Conservation (phyloP, 2,797 vertebrate species). For the Spondyliosoma cantharus region DNA sequence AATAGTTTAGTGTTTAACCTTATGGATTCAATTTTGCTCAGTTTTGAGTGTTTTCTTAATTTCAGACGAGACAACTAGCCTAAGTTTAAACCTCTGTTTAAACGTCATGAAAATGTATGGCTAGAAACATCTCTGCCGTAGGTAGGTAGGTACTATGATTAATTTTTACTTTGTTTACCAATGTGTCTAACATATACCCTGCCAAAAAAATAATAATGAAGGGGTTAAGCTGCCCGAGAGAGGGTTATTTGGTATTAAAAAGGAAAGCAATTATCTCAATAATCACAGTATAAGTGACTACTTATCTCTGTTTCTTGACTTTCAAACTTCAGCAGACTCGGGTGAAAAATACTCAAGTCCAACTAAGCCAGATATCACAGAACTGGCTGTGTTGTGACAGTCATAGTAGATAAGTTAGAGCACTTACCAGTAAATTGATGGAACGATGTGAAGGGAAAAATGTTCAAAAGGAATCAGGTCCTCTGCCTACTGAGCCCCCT, state of each 20-base stretch:
- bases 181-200: background rate
- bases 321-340: background rate
- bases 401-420: background rate
- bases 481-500: constrained; percentile 8
- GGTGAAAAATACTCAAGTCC: background rate
- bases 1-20: too few relatives aligned
- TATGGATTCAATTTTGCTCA: too few relatives aligned
- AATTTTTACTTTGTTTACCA: too few relatives aligned
- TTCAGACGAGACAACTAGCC: too few relatives aligned
- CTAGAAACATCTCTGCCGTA: too few relatives aligned
- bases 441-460: constrained; percentile 9
- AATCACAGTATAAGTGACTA: background rate
- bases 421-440: constrained; percentile 49
- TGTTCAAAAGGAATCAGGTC: constrained; percentile 27
- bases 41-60: too few relatives aligned
- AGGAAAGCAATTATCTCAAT: background rate
- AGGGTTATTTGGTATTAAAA: background rate
- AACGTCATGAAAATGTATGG: too few relatives aligned
- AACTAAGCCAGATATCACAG: background rate
- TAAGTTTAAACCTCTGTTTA: too few relatives aligned
- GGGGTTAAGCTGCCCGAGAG: background rate
- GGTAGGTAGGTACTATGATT: too few relatives aligned
- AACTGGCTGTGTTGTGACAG: background rate
- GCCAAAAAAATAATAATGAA: background rate
- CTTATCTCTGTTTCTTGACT: background rate